These are phyloP conservation scores for Peromyscus leucopus DNA, from an alignment of 2,113 vertebrate genomes.

Conservation along the genomic window DNA sequence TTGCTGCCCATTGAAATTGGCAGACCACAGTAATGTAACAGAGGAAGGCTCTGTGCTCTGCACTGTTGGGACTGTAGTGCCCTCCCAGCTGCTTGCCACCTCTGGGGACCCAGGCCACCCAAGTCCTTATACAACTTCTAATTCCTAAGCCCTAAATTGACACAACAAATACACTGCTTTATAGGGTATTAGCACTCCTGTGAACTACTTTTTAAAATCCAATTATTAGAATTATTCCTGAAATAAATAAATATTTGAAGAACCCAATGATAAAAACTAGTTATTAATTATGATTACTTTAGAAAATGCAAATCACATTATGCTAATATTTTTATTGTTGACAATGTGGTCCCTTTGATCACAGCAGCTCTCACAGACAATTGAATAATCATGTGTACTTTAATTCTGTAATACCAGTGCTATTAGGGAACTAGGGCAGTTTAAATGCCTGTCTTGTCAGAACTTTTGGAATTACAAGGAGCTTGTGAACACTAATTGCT, in stretches of 20 bases:
- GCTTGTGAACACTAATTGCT: slow-evolving; percentile 7
- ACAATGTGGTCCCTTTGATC: background rate
- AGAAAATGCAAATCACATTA: background rate
- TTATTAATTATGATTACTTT: slow-evolving; percentile 36
- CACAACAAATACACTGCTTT: background rate
- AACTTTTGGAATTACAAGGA: slow-evolving; percentile 31
- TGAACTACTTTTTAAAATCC: slow-evolving; percentile 19
- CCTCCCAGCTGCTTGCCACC: fast-evolving
- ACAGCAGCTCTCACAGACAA: background rate
- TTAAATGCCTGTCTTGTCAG: slow-evolving; percentile 49
- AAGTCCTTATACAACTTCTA: background rate
- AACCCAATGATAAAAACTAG: slow-evolving; percentile 5
- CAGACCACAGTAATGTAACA: background rate
- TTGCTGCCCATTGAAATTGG: background rate
- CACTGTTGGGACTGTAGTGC: fast-evolving
- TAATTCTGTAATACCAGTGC: slow-evolving; percentile 44
- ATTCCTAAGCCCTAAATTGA: background rate
- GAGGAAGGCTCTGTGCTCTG: background rate
- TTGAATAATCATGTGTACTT: background rate
- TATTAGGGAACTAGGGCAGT: background rate
- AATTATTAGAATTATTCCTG: slow-evolving; percentile 41
- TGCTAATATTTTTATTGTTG: background rate
- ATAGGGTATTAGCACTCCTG: background rate
- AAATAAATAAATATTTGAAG: slow-evolving; percentile 63
- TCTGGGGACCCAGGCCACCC: background rate